These are phyloP conservation scores for Heterodera carotae DNA, from an alignment of 1,140 invertebrate genomes.

Conservation along the genomic window DNA sequence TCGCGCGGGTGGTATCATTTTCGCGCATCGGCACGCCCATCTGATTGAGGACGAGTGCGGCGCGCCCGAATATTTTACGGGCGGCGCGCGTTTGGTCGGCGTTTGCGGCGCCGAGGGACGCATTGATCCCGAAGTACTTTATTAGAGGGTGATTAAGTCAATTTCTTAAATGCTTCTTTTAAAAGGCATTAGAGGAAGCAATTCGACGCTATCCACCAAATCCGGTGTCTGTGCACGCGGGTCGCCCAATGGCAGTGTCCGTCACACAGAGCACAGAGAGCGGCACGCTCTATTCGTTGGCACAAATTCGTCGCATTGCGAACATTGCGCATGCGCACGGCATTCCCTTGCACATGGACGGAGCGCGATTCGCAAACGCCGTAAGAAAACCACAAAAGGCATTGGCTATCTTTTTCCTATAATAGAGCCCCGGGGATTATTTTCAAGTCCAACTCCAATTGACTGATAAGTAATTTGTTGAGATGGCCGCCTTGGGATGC, in stretches of 20 bases:
- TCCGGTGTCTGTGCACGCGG: conserved; percentile 30
- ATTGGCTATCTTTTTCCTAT: no score
- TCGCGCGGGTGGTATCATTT: conserved; percentile 30
- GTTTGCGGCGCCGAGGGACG: conserved; percentile 15
- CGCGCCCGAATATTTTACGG: conserved; percentile 31
- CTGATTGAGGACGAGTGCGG: conserved; percentile 38
- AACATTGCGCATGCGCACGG: conserved; percentile 17
- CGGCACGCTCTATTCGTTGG: conserved; percentile 33
- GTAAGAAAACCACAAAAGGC: background rate
- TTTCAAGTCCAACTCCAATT: no score
- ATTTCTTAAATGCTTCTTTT: conserved; percentile 5
- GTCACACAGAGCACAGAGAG: conserved; percentile 33
- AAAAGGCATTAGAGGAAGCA: conserved; percentile 20
- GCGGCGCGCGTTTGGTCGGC: conserved; percentile 28
- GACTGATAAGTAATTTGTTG: background rate
- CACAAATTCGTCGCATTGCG: conserved; percentile 24
- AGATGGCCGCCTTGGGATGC: conserved; percentile 18
- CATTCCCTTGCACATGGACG: conserved; percentile 34
- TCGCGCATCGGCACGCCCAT: conserved; percentile 28
- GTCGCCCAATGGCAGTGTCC: conserved; percentile 32
- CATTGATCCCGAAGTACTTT: conserved; percentile 26
- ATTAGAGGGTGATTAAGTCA: background rate
- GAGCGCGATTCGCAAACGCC: conserved; percentile 34
- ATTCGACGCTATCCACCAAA: conserved; percentile 20
- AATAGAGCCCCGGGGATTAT: no score